Conservation (phyloP, 2,113 vertebrate species). For the Elanoides forficatus region DNA sequence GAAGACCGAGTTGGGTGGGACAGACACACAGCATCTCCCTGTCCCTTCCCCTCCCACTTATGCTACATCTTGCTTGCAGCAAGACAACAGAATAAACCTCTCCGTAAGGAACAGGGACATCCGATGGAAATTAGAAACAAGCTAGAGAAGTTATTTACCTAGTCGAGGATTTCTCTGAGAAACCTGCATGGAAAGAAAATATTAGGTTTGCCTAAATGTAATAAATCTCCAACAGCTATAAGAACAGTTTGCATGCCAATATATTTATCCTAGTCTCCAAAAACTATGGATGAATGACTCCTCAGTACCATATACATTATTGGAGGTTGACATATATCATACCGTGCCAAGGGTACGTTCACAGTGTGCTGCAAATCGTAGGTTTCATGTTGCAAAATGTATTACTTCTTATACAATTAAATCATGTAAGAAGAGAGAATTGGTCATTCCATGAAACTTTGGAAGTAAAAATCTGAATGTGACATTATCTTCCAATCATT, state of each 20-base stretch:
- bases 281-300: neutral
- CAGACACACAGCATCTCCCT: neutral
- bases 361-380: neutral
- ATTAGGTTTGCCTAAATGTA: neutral
- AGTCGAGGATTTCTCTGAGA: slow-evolving; percentile 70
- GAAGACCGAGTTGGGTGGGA: neutral
- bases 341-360: neutral
- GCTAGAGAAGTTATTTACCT: slow-evolving; percentile 60
- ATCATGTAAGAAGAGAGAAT: neutral
- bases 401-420: neutral
- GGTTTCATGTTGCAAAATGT: neutral
- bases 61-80: neutral
- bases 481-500: neutral
- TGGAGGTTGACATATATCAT: neutral
- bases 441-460: neutral
- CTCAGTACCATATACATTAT: neutral
- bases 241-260: neutral
- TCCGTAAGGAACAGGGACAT: neutral
- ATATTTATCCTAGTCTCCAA: neutral
- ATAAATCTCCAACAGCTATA: neutral
- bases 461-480: neutral
- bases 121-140: accelerated
- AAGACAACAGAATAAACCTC: neutral
- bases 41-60: neutral
- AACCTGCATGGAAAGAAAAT: slow-evolving; percentile 54